A percentile compares a stretch with the other conserved stretches of the same genome.
Conservation (phyloP, 30 jellyfish, hydroid and myxozoan species). For the Morbakka virulenta region DNA sequence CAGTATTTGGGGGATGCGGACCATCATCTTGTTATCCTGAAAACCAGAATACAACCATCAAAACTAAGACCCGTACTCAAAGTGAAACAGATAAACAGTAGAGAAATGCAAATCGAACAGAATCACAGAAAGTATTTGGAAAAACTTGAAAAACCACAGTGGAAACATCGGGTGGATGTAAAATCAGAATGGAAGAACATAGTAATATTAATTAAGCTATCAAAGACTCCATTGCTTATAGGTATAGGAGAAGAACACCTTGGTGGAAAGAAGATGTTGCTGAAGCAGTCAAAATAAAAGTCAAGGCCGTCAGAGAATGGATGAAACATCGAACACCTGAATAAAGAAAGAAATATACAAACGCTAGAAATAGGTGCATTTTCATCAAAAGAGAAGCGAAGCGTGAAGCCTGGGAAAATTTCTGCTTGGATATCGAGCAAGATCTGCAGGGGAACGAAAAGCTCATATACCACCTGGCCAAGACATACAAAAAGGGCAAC, state of each 20-base stretch:
- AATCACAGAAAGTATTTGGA: too few species aligned
- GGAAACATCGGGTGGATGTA: too few species aligned
- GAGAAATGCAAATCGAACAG: too few species aligned
- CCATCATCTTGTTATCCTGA: too few species aligned
- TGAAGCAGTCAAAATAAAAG: background rate
- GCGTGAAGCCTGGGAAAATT: background rate
- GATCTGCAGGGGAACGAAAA: background rate
- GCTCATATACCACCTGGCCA: background rate
- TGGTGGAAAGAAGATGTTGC: background rate
- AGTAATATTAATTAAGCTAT: background rate
- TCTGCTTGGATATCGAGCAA: background rate
- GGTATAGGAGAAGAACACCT: background rate
- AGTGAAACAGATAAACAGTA: too few species aligned
- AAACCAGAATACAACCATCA: too few species aligned
- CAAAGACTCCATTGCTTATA: background rate
- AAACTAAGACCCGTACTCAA: too few species aligned
- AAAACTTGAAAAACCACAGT: too few species aligned
- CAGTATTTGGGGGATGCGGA: too few species aligned
- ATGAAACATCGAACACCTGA: background rate
- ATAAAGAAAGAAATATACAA: background rate
- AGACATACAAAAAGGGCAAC: background rate
- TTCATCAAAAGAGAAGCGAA: background rate
- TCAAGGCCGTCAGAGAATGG: background rate
- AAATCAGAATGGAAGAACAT: too few species aligned
- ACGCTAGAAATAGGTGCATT: background rate